These are phyloP conservation scores for Celastrina argiolus DNA, from an alignment of 2,888 invertebrate species.

Conservation along the genomic window DNA sequence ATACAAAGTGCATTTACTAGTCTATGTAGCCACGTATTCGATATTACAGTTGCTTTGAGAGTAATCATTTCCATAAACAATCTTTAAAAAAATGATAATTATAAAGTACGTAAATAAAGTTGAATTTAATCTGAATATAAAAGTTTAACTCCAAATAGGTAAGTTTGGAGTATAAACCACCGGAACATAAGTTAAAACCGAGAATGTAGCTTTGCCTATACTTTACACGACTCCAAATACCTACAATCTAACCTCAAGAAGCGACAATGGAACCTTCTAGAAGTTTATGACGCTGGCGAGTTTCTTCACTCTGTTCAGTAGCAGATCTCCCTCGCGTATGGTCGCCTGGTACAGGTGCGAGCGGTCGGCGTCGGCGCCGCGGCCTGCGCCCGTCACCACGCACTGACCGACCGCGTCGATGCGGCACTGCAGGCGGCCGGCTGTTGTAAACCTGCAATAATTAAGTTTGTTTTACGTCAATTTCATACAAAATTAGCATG, in stretches of 20 bases:
- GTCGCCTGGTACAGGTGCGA: slow-evolving; percentile 94
- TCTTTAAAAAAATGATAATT: neutral
- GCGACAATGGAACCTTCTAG: slow-evolving; percentile 55
- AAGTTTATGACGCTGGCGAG: slow-evolving; percentile 99
- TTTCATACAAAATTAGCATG: too few species aligned
- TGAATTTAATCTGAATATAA: too few species aligned
- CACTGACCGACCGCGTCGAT: slow-evolving; percentile 97
- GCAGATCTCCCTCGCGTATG: slow-evolving; percentile 98
- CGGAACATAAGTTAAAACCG: too few species aligned
- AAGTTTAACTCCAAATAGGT: too few species aligned
- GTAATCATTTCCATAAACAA: neutral
- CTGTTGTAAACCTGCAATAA: slow-evolving; percentile 91
- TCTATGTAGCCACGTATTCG: neutral
- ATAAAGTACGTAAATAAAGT: too few species aligned
- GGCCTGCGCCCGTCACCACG: slow-evolving; percentile 88
- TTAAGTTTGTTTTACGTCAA: too few species aligned
- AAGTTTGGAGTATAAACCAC: too few species aligned
- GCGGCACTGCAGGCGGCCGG: slow-evolving; percentile 97
- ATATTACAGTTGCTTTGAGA: neutral
- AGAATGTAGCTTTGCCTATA: too few species aligned
- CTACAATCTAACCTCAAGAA: neutral
- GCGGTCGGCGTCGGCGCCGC: slow-evolving; percentile 74
- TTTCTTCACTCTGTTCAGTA: slow-evolving; percentile 98
- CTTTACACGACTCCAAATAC: neutral
- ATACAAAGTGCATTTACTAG: neutral